Evolutionary conservation across 2,113 vertebrate species (phyloP).

Genomic region (Balaeniceps rex): DNA sequence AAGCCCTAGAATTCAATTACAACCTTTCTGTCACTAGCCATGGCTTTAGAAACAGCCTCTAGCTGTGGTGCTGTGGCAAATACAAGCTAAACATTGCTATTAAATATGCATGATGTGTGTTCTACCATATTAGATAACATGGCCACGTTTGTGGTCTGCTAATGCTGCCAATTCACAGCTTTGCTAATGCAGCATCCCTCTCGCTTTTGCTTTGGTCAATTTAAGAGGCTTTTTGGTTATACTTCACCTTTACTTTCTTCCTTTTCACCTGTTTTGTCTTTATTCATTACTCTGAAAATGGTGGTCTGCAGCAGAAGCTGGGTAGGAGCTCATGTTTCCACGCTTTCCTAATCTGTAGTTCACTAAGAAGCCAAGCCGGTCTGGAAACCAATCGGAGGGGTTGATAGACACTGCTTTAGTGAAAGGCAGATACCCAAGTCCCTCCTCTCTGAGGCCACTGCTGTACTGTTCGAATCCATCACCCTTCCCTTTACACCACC

Average conservation of each 20-base stretch:
- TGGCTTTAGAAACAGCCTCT: not conserved
- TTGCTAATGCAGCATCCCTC: not conserved
- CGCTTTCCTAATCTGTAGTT: not conserved
- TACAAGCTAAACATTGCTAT: not conserved
- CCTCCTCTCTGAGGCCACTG: not conserved
- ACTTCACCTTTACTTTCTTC: not conserved
- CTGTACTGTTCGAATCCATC: not conserved
- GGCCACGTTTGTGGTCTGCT: not conserved
- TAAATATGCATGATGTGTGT: constrained; percentile 17
- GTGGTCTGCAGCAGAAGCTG: not conserved
- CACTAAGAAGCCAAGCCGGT: not conserved
- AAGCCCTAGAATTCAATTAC: not conserved
- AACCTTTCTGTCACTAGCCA: not conserved
- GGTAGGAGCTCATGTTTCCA: not conserved
- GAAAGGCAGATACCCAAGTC: not conserved
- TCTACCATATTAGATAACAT: not conserved
- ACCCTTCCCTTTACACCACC: not conserved
- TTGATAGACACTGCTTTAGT: not conserved
- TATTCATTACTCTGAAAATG: not conserved
- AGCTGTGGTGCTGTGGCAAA: not conserved
- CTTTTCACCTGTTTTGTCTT: not conserved
- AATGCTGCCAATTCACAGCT: not conserved
- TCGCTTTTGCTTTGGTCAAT: not conserved
- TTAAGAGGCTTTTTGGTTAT: not conserved
- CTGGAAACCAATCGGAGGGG: not conserved